Conservation (phyloP, 2,888 invertebrate genomes). For the Kuschelorhynchus macadamiae region DNA sequence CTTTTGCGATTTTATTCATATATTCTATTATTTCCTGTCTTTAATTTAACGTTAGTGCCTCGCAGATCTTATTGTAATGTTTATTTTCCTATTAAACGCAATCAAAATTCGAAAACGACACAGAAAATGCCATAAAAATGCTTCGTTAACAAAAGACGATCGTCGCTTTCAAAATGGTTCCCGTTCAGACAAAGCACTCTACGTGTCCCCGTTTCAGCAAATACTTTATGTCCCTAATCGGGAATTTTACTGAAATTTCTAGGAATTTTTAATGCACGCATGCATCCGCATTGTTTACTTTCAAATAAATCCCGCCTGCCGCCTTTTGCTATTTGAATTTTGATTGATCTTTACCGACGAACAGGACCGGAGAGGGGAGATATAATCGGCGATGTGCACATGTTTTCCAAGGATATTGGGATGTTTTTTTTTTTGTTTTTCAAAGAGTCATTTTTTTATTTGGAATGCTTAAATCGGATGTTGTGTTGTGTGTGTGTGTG, state of each 20-base stretch:
- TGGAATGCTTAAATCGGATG: background rate
- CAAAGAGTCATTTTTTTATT: conserved; percentile 15
- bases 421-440: conserved; percentile 31
- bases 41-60: too few species aligned
- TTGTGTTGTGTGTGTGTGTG: background rate
- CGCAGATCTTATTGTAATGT: too few species aligned
- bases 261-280: conserved; percentile 42
- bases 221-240: conserved; percentile 47
- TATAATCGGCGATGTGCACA: conserved; percentile 50
- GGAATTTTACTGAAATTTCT: conserved; percentile 41
- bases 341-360: conserved; percentile 61
- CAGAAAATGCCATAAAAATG: conserved; percentile 44
- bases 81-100: too few species aligned
- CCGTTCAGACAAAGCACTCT: conserved; percentile 68
- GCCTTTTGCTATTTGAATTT: conserved; percentile 59
- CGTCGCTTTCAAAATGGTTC: conserved; percentile 77
- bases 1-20: background rate
- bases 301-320: conserved; percentile 58
- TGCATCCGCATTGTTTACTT: conserved; percentile 56
- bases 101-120: background rate
- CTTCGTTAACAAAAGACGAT: conserved; percentile 52
- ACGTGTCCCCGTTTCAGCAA: conserved; percentile 50
- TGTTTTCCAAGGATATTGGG: conserved; percentile 44
- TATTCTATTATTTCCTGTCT: background rate
- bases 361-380: conserved; percentile 35